phyloP scores from a whole-genome alignment of 2,113 vertebrate species.

The Narcine bancroftii region DNA sequence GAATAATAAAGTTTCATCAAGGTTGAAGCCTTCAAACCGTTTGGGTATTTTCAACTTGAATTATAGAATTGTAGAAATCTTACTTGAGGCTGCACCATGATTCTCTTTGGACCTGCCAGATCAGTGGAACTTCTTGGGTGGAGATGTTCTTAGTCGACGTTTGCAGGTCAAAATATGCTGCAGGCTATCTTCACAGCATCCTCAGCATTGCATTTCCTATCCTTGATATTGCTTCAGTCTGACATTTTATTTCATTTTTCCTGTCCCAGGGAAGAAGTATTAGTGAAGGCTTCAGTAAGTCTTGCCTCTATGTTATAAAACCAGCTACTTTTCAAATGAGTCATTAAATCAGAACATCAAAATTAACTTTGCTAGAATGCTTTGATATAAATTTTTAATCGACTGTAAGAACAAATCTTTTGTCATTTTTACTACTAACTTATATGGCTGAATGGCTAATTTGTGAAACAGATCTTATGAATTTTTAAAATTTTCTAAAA shows the following conservation, averaged over 20 bases:
- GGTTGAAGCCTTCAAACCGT: slow-evolving; percentile 48
- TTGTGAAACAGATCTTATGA: slow-evolving; percentile 91
- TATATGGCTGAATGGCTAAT: slow-evolving; percentile 69
- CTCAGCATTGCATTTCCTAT: slow-evolving; percentile 52
- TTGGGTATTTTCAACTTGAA: slow-evolving; percentile 50
- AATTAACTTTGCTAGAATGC: slow-evolving; percentile 99
- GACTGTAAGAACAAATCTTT: slow-evolving; percentile 92
- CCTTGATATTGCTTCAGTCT: slow-evolving; percentile 75
- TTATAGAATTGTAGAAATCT: slow-evolving; percentile 47
- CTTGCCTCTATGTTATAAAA: slow-evolving; percentile 71
- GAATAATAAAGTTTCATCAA: slow-evolving; percentile 41
- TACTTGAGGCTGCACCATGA: slow-evolving; percentile 43
- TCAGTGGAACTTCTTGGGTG: slow-evolving; percentile 59
- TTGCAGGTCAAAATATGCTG: slow-evolving; percentile 53
- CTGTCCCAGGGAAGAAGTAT: slow-evolving; percentile 69
- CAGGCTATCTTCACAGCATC: slow-evolving; percentile 47
- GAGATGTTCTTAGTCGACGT: slow-evolving; percentile 56
- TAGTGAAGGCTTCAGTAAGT: slow-evolving; percentile 81
- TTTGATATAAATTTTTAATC: slow-evolving; percentile 90
- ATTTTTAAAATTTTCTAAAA: slow-evolving; percentile 73
- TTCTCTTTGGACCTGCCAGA: slow-evolving; percentile 46
- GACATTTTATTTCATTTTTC: slow-evolving; percentile 75
- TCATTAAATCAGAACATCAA: slow-evolving; percentile 99
- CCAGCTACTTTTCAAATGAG: slow-evolving; percentile 74
- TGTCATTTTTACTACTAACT: slow-evolving; percentile 71